phyloP scores from a whole-genome alignment of 2,888 invertebrate genomes.

The Scaptomyza tumidula region DNA sequence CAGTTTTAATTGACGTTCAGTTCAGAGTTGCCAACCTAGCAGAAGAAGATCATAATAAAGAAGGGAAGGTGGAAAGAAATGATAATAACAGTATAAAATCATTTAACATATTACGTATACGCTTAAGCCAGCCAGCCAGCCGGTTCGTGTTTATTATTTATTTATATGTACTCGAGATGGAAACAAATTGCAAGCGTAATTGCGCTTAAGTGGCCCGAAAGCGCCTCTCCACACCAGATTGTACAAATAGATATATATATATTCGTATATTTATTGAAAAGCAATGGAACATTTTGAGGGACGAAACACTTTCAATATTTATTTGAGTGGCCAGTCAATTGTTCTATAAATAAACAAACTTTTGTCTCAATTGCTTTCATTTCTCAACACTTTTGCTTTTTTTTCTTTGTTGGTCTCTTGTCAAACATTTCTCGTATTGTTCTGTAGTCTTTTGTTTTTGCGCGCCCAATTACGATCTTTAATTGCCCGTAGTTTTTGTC shows the following conservation, averaged over 20 bases:
- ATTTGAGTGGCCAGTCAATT: conserved; percentile 66
- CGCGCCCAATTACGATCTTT: conserved; percentile 54
- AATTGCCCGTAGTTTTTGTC: conserved; percentile 38
- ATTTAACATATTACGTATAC: conserved; percentile 76
- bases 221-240: conserved; percentile 6
- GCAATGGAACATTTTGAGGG: conserved; percentile 32
- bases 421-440: conserved; percentile 6
- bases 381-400: conserved; percentile 29
- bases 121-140: conserved; percentile 17
- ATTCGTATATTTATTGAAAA: conserved; percentile 65
- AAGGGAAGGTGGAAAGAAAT: conserved; percentile 26
- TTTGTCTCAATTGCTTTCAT: conserved; percentile 63
- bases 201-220: conserved; percentile 72
- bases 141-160: conserved; percentile 48
- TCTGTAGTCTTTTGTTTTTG: conserved; percentile 12
- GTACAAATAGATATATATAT: not conserved
- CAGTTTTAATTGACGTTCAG: conserved; percentile 44
- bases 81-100: conserved; percentile 71
- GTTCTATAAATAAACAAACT: conserved; percentile 71
- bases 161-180: conserved; percentile 61
- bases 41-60: not conserved
- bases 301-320: conserved; percentile 39
- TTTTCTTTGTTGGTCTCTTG: not conserved
- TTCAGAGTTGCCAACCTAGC: conserved; percentile 50
- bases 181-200: conserved; percentile 75